Percentiles rank a stretch among this genome's conserved stretches.
Evolutionary conservation across 2,797 vertebrate species (phyloP).

Genomic region (Vireo griseus): DNA sequence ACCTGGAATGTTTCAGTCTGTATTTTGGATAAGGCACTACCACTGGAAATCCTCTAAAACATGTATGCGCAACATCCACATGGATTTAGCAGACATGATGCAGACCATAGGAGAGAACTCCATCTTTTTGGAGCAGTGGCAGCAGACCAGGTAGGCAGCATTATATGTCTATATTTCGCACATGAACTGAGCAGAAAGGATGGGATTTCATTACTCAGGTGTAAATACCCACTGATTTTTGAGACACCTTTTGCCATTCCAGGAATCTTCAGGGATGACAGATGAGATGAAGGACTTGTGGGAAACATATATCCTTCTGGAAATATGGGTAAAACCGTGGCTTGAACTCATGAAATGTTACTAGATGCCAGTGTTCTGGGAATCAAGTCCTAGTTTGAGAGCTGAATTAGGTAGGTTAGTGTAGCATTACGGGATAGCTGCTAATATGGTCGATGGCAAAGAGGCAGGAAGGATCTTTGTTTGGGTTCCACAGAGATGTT

Average conservation of each 20-base stretch:
- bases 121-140: background rate
- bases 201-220: background rate
- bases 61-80: background rate
- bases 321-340: background rate
- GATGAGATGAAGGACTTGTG: background rate
- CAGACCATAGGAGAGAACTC: background rate
- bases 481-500: too few species aligned
- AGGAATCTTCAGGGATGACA: background rate
- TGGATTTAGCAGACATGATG: background rate
- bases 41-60: background rate
- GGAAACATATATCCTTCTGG: background rate
- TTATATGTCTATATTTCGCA: background rate
- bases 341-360: background rate
- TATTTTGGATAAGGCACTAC: background rate
- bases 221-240: background rate
- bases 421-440: too few species aligned
- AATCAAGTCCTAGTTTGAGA: background rate
- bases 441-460: too few species aligned
- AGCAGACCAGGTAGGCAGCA: background rate
- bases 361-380: background rate
- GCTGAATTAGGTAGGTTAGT: background rate
- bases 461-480: too few species aligned
- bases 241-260: background rate
- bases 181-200: background rate
- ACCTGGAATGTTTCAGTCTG: background rate